These are phyloP conservation scores for Rhinolophus ferrumequinum DNA, from an alignment of 2,113 vertebrate genomes.

Conservation along the genomic window DNA sequence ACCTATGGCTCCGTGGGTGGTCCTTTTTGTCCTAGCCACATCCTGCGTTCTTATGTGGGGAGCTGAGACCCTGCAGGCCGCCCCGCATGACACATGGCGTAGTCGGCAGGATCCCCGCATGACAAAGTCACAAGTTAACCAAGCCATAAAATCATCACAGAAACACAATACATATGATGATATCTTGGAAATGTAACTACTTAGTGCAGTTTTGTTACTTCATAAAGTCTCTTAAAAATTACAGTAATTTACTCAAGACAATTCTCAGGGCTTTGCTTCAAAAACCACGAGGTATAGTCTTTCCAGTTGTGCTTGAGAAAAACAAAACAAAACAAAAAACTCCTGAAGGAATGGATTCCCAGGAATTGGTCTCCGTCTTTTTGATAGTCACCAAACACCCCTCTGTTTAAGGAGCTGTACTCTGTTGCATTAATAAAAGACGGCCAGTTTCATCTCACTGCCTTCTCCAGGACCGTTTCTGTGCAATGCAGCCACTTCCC, in stretches of 20 bases:
- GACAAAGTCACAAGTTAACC: conserved; percentile 68
- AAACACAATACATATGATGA: conserved; percentile 51
- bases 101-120: too few relatives aligned
- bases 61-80: too few relatives aligned
- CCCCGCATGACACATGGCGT: too few relatives aligned
- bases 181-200: conserved; percentile 60
- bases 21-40: too few relatives aligned
- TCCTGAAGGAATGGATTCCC: neutral
- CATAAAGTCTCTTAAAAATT: conserved; percentile 47
- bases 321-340: neutral
- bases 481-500: neutral
- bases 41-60: too few relatives aligned
- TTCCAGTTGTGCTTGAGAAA: neutral
- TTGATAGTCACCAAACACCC: neutral
- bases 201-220: conserved; percentile 48
- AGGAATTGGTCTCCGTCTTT: neutral
- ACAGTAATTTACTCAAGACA: neutral
- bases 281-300: neutral
- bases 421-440: neutral
- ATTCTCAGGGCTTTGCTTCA: conserved; percentile 41
- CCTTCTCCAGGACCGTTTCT: neutral
- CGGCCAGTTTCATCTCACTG: neutral
- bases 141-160: conserved; percentile 50
- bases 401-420: neutral
- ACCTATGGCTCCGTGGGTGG: too few relatives aligned